Base-by-base conservation (phyloP, 2,797 vertebrate species). In the Gallinago stenura region DNA sequence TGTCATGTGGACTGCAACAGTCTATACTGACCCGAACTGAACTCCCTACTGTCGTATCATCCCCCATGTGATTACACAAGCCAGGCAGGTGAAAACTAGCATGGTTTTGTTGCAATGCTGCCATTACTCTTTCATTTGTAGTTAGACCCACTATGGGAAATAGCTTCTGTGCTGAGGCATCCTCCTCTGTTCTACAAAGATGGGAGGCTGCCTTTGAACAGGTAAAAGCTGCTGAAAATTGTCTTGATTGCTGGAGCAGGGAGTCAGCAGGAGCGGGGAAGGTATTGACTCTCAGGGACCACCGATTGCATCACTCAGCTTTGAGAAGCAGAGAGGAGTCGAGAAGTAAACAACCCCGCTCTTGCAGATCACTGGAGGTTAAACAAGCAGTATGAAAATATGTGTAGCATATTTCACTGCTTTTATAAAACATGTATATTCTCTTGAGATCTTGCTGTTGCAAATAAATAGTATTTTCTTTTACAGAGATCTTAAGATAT, bases 351-450 rank as follows among this genome's bases (percentile, higher is more conserved):
- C 6, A 72, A 4, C 10, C 25, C 10, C 39, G 28, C 41, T 71
- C 17, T 78, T 1, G 0, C 10, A 41, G 28, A 41, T 28, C 2
- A 2, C 25, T 37, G 28, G 7, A 5, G 8, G 9, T 43, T 64
- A 66, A 65, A 51, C 10, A 53, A 20, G 26, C 25, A 50, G 14
- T 53, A 46, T n/a, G 69, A 86, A 70, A 81, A 62, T n/a, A 50
- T 1, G 0, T 33, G 15, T 45, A 51, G 5, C 3, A 4, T 33
- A 20, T 65, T 30, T 37, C 14, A 20, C 31, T 50, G 28, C 10
- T 72, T 91, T 76, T 68, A 10, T 61, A 78, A 87, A 90, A 93
- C 22, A 22, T 10, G 21, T 6, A 15, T 12, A 37, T 39, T 30
- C 13, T 85, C 16, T 70, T 69, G 19, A 13, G 68, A 46, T 35